phyloP scores from a whole-genome alignment of 2,888 invertebrate genomes.

The Drosophila suboccidentalis region DNA sequence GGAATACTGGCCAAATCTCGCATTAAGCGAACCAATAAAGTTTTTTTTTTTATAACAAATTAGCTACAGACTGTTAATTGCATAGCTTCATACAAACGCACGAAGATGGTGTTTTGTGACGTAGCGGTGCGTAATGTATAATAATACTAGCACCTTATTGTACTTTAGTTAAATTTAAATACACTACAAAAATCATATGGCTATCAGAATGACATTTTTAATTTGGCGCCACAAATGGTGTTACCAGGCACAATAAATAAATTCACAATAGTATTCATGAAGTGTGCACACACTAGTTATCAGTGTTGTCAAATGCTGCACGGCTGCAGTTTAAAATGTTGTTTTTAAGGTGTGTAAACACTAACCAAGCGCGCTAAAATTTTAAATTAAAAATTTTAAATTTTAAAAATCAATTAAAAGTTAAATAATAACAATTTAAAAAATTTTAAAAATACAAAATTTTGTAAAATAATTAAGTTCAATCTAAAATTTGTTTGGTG shows the following conservation, averaged over 20 bases:
- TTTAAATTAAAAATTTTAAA: no score
- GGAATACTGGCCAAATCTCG: slow-evolving; percentile 43
- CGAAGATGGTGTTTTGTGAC: slow-evolving; percentile 33
- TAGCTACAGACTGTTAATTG: slow-evolving; percentile 67
- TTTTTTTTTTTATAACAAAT: slow-evolving; percentile 66
- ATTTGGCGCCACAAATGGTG: slow-evolving; percentile 22
- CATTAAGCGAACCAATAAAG: slow-evolving; percentile 58
- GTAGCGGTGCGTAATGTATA: slow-evolving; percentile 5
- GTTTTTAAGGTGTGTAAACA: slow-evolving; percentile 16
- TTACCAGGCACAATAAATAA: neutral
- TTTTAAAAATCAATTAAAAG: no score
- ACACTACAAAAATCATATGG: neutral
- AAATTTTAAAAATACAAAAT: no score
- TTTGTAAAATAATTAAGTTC: no score
- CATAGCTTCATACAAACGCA: slow-evolving; percentile 47
- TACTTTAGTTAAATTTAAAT: no score
- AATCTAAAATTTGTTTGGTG: no score
- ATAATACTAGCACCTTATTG: no score
- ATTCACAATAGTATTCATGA: slow-evolving; percentile 24
- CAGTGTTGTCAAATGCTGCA: slow-evolving; percentile 1
- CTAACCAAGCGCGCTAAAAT: slow-evolving; percentile 1
- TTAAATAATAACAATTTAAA: no score
- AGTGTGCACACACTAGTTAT: slow-evolving; percentile 24
- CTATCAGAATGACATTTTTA: neutral
- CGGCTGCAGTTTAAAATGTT: neutral